phyloP scores from a whole-genome alignment of 2,797 vertebrate species.

The Lithobates pipiens region DNA sequence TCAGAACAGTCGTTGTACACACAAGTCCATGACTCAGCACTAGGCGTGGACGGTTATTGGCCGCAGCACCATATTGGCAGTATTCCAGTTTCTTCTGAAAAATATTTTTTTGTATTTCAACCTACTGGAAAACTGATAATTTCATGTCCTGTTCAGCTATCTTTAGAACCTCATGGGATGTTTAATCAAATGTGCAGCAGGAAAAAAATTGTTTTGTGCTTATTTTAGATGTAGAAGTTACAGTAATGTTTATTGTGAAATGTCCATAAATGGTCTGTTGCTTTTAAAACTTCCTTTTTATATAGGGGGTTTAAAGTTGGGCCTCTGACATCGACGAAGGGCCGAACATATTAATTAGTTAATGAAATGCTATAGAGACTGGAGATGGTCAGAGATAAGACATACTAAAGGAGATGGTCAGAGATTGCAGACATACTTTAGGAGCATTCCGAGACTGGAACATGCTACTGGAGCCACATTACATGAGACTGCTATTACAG shows the following conservation, averaged over 20 bases:
- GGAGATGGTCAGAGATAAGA: too few relatives aligned
- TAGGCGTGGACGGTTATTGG: conserved; percentile 25
- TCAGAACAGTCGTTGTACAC: neutral
- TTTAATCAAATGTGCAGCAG: neutral
- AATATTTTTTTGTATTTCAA: conserved; percentile 11
- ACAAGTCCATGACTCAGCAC: conserved; percentile 34
- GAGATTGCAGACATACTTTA: too few relatives aligned
- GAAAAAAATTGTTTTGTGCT: neutral
- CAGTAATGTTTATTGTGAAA: neutral
- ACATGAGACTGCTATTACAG: too few relatives aligned
- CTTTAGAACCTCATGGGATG: neutral
- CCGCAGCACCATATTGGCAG: neutral
- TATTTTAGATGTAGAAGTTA: neutral
- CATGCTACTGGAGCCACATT: too few relatives aligned
- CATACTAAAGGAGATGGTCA: too few relatives aligned
- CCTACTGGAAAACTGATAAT: neutral
- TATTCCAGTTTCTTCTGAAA: conserved; percentile 5
- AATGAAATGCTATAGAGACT: too few relatives aligned
- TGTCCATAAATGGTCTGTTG: neutral
- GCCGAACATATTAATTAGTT: too few relatives aligned
- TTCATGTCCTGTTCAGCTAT: neutral
- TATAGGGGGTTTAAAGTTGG: too few relatives aligned
- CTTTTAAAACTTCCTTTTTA: neutral
- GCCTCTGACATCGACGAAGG: too few relatives aligned
- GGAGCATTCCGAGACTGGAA: too few relatives aligned